phyloP scores from a whole-genome alignment of 2,888 invertebrate species.

The Apodemia duryi region DNA sequence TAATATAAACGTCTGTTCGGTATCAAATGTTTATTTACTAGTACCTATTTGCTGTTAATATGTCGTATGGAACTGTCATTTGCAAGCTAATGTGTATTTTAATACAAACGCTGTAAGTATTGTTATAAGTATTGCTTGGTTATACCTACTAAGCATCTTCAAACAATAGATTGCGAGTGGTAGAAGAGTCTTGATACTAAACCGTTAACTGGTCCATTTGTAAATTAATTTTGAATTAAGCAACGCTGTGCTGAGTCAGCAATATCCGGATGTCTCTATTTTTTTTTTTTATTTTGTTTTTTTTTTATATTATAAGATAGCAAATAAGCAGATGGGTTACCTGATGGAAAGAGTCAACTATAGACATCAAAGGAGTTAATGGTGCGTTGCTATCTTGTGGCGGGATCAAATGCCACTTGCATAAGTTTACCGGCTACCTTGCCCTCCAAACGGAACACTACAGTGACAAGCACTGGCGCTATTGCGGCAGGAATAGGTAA shows the following conservation, averaged over 20 bases:
- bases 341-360: too few relatives aligned
- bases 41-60: conserved; percentile 39
- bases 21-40: conserved; percentile 77
- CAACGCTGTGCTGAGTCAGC: neutral
- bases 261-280: too few relatives aligned
- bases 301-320: too few relatives aligned
- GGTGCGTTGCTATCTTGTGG: too few relatives aligned
- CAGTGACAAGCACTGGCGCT: too few relatives aligned
- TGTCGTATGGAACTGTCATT: conserved; percentile 40
- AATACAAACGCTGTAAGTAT: conserved; percentile 29
- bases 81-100: conserved; percentile 38
- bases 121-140: neutral
- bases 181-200: conserved; percentile 65
- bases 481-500: too few relatives aligned
- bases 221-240: conserved; percentile 63
- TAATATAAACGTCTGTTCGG: conserved; percentile 72
- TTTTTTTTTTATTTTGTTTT: too few relatives aligned
- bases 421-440: too few relatives aligned
- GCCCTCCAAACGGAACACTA: too few relatives aligned
- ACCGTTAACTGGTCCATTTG: conserved; percentile 69
- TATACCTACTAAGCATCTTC: conserved; percentile 19
- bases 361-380: too few relatives aligned
- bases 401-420: too few relatives aligned
- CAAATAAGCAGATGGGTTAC: too few relatives aligned
- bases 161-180: conserved; percentile 50